These are phyloP conservation scores for Ahaetulla prasina DNA, from an alignment of 2,113 vertebrate genomes.

Conservation along the genomic window DNA sequence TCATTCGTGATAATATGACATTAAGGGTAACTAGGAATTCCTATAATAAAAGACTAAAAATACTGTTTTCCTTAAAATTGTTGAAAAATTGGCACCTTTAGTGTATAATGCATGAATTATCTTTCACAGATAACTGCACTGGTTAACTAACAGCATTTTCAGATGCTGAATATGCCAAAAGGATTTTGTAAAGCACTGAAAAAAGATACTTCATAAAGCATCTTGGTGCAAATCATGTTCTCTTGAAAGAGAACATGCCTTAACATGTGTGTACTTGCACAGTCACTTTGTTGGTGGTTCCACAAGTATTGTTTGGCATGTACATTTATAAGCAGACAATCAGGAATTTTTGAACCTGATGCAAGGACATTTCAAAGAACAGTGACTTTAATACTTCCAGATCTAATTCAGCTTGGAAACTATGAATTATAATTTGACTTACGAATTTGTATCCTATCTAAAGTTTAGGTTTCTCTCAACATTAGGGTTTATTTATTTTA, in stretches of 20 bases:
- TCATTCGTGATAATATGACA: neutral
- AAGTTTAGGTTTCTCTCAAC: neutral
- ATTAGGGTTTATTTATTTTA: neutral
- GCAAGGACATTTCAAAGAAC: neutral
- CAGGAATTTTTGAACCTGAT: neutral
- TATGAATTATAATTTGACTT: neutral
- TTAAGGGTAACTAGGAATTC: constrained; percentile 12
- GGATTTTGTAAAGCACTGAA: neutral
- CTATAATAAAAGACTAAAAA: neutral
- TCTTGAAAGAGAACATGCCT: neutral
- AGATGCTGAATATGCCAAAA: neutral
- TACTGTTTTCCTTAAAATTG: neutral
- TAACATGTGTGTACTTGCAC: neutral
- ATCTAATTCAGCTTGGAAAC: neutral
- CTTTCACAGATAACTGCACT: neutral
- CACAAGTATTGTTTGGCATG: neutral
- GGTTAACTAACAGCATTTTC: neutral
- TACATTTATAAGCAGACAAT: neutral
- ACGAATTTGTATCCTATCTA: neutral
- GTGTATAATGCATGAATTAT: constrained; percentile 22
- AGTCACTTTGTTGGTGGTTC: neutral
- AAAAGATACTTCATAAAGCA: constrained; percentile 24
- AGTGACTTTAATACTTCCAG: neutral
- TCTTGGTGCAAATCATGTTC: neutral
- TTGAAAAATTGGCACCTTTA: neutral